Evolutionary conservation across 2,797 vertebrate genomes (phyloP), one percentile per base, ranked within the genome.

Genomic region (Danio kyathit): DNA sequence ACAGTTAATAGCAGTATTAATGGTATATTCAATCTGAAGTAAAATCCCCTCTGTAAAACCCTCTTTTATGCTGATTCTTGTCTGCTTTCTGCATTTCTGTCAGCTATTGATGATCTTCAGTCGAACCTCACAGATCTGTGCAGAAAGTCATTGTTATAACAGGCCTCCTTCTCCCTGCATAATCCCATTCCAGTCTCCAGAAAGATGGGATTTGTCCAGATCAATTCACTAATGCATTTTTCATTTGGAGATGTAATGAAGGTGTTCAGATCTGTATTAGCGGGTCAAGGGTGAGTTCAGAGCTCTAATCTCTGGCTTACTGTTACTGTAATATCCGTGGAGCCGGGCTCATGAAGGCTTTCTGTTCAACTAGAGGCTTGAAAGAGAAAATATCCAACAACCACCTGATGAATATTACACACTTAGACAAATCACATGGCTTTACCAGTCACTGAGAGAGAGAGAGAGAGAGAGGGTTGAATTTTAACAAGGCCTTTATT

Each of bases 171-270:
- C 70, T 65, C 61, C 14, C 48, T n/a, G 41, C 49, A 74, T 88
- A 89, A 89, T 89, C 88, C 87, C 64, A 74, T 87, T 87, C 84
- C 86, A 89, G 86, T 88, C 86, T 90, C 72, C 78, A 83, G 87
- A 89, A 89, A 89, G 80, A 88, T 89, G 85, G 92, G 88, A 90
- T 91, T 91, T 90, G 90, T 92, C 89, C 63, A 84, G 85, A 90
- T 93, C 89, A 89, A 88, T 93, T 92, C 88, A 82, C 84, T 87
- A 85, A 92, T 91, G 86, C 85, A 90, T 91, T 91, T 91, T 91
- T 91, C 86, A 90, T 91, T 90, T 87, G 67, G 85, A 84, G 90
- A 92, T 92, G 88, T 90, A 90, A 92, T 93, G 89, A 90, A 86
- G 90, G 74, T 73, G 88, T 89, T 86, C 84, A 86, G 89, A 90